A percentile compares a stretch with the other conserved stretches of the same genome.
Conservation (phyloP, 2,888 invertebrate species). For the Trissoscelio sp. region DNA sequence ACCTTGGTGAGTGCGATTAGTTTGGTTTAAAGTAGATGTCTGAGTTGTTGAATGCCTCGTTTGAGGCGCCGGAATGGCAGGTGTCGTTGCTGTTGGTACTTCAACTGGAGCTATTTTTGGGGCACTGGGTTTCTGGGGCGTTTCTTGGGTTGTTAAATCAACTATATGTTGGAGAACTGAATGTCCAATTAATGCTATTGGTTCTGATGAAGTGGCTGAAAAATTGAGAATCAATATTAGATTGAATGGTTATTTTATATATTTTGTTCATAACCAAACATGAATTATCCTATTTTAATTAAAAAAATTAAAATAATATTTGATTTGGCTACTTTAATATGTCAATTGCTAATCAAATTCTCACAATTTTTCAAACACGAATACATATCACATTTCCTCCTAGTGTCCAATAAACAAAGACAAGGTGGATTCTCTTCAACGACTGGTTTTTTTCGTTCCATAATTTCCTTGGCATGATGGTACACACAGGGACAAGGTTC, state of each 20-base stretch:
- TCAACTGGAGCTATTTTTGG: conserved; percentile 7
- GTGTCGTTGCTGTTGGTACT: neutral
- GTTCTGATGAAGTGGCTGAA: conserved; percentile 64
- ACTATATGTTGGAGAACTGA: conserved; percentile 68
- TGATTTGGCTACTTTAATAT: neutral
- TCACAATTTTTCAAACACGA: conserved; percentile 76
- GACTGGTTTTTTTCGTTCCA: conserved; percentile 74
- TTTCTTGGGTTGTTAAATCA: conserved; percentile 68
- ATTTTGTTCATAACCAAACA: too few relatives aligned
- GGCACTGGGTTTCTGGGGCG: conserved; percentile 52
- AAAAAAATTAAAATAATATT: neutral
- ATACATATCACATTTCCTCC: conserved; percentile 75
- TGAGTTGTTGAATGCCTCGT: conserved; percentile 82
- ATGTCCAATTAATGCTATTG: conserved; percentile 67
- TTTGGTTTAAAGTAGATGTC: conserved; percentile 76
- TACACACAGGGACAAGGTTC: conserved; percentile 78
- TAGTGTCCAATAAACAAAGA: conserved; percentile 77
- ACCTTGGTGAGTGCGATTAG: conserved; percentile 76
- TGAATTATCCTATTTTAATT: neutral
- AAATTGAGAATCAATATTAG: conserved; percentile 12
- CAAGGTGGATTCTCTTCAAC: conserved; percentile 77
- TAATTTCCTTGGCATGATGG: conserved; percentile 76
- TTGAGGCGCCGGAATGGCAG: conserved; percentile 76
- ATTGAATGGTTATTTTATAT: too few relatives aligned
- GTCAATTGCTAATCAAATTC: neutral